Percentiles rank a stretch among this genome's conserved stretches.
Evolutionary conservation across 2,113 vertebrate genomes (phyloP).

Genomic region (Hippopotamus amphibius): DNA sequence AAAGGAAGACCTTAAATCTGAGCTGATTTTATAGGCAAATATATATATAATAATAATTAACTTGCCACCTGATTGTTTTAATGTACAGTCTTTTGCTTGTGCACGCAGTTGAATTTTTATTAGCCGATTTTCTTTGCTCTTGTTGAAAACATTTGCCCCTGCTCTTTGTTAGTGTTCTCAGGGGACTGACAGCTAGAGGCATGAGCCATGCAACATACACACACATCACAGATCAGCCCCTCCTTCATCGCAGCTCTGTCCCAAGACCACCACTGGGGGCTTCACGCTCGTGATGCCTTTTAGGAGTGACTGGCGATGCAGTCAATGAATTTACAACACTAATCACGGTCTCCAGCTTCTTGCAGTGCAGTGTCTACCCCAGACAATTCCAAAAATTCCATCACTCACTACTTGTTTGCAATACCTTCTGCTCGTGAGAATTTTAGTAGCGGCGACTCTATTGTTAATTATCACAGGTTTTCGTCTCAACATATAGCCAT

Average conservation of each 20-base stretch:
- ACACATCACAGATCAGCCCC: not conserved
- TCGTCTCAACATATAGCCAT: not conserved
- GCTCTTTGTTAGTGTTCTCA: not conserved
- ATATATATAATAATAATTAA: not conserved
- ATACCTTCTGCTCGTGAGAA: not conserved
- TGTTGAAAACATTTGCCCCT: not conserved
- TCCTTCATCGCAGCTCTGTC: not conserved
- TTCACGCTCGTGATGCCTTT: not conserved
- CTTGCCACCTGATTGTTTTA: not conserved
- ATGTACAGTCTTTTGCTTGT: not conserved
- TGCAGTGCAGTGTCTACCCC: not conserved
- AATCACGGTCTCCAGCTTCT: not conserved
- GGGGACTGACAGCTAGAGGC: not conserved
- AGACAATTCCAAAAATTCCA: not conserved
- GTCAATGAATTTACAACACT: not conserved
- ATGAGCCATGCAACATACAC: rapidly evolving
- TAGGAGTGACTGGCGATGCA: not conserved
- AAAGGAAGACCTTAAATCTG: not conserved
- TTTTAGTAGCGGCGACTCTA: not conserved
- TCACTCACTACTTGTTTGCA: not conserved
- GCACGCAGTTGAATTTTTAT: not conserved
- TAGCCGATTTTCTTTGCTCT: not conserved
- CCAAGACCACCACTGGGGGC: too few relatives aligned
- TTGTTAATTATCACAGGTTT: not conserved
- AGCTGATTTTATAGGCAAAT: not conserved